These are phyloP conservation scores for Alexandromys oeconomus DNA, from an alignment of 2,797 vertebrate species.

Conservation along the genomic window DNA sequence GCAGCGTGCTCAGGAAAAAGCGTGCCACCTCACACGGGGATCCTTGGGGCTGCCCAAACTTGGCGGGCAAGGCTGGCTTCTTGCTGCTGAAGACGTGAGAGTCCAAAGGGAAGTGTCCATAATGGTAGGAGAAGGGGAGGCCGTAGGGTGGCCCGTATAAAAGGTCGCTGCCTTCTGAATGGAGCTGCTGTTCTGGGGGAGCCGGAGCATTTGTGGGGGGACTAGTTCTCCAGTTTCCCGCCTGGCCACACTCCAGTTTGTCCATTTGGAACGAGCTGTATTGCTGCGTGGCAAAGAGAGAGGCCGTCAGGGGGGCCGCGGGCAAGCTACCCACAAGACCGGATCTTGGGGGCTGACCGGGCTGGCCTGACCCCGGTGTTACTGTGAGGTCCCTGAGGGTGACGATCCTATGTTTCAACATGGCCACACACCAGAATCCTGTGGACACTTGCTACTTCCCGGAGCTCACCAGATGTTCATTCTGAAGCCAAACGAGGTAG, in stretches of 20 bases:
- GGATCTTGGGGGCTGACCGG: accelerated
- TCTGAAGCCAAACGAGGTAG: background rate
- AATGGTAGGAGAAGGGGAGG: constrained; percentile 91
- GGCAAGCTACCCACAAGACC: accelerated
- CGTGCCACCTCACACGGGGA: constrained; percentile 91
- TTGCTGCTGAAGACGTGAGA: constrained; percentile 88
- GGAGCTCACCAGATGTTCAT: background rate
- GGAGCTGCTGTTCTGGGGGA: constrained; percentile 89
- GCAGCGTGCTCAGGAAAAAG: constrained; percentile 91
- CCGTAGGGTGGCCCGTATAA: constrained; percentile 89
- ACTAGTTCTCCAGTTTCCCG: constrained; percentile 90
- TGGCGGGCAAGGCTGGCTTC: constrained; percentile 88
- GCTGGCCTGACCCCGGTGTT: background rate
- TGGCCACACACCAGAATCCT: too few relatives aligned
- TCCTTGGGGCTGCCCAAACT: constrained; percentile 88
- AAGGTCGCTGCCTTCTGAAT: constrained; percentile 89
- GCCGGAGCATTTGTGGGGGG: constrained; percentile 84
- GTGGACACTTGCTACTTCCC: background rate
- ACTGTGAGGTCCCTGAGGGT: background rate
- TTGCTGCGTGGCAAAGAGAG: constrained; percentile 83
- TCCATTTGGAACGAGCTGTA: constrained; percentile 89
- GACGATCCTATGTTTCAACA: background rate
- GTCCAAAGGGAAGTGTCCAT: constrained; percentile 90
- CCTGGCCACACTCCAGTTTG: constrained; percentile 90
- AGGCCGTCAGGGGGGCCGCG: accelerated